These are phyloP conservation scores for Odocoileus virginianus DNA, from an alignment of 2,113 vertebrate species.

Conservation along the genomic window DNA sequence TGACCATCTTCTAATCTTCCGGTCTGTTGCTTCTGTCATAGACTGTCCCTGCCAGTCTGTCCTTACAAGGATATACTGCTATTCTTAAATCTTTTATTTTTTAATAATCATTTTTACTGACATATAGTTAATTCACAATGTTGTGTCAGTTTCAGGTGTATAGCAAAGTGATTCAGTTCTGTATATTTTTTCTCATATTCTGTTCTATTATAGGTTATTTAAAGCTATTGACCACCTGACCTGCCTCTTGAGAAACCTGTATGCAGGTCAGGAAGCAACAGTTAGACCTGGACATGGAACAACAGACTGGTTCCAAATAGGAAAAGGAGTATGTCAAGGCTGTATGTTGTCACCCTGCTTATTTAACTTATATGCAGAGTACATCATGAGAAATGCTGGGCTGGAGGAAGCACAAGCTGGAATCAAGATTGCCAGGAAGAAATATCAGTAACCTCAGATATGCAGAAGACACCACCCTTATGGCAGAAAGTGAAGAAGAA, in stretches of 20 bases:
- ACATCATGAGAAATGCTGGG: neutral
- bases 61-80: neutral
- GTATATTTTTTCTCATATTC: neutral
- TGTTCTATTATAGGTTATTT: neutral
- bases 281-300: neutral
- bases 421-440: neutral
- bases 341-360: neutral
- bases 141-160: neutral
- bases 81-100: neutral
- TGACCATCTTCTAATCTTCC: neutral
- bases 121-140: neutral
- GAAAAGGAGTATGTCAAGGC: rapidly evolving
- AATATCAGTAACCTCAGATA: neutral
- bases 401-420: neutral
- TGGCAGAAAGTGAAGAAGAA: neutral
- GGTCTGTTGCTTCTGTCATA: neutral
- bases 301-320: neutral
- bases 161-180: neutral
- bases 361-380: neutral
- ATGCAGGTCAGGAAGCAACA: neutral
- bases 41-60: neutral
- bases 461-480: neutral
- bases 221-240: neutral
- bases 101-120: neutral
- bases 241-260: neutral